A percentile compares a stretch with the other conserved stretches of the same genome.
phyloP scores from a whole-genome alignment of 2,113 vertebrate species.

The Lucifuga dentata region DNA sequence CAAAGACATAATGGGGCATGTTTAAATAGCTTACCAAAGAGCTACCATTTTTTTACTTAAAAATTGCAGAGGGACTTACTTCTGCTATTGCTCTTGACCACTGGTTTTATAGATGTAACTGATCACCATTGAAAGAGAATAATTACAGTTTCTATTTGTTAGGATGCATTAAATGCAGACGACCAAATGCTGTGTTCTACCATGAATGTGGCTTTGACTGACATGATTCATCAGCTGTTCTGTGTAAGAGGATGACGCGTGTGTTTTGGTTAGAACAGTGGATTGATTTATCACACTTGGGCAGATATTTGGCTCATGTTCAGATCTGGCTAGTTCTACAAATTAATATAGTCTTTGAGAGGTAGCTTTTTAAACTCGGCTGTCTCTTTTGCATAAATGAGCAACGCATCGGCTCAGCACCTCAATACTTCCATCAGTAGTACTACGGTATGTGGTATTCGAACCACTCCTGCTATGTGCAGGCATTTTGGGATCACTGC shows the following conservation, averaged over 20 bases:
- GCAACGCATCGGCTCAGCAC: slow-evolving; percentile 6
- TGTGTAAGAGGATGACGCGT: background rate
- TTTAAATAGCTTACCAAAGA: too few relatives aligned
- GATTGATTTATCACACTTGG: background rate
- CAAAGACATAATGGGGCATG: too few relatives aligned
- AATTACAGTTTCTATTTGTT: background rate
- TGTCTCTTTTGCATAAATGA: background rate
- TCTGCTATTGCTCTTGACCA: too few relatives aligned
- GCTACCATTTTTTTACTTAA: too few relatives aligned
- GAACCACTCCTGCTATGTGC: slow-evolving; percentile 60
- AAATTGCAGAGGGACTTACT: too few relatives aligned
- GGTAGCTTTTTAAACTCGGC: background rate
- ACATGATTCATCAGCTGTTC: slow-evolving; percentile 3
- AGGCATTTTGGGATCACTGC: slow-evolving; percentile 53
- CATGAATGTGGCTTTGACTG: slow-evolving; percentile 21
- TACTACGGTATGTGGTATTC: slow-evolving; percentile 60
- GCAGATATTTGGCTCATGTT: background rate
- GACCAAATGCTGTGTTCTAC: background rate
- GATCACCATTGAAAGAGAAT: too few relatives aligned
- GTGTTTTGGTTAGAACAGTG: background rate
- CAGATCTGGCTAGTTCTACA: background rate
- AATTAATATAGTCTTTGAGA: background rate
- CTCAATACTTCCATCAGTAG: slow-evolving; percentile 17
- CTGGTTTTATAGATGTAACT: background rate
- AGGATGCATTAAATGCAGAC: slow-evolving; percentile 1